A percentile compares a stretch with the other conserved stretches of the same genome.
phyloP scores from a whole-genome alignment of 2,888 invertebrate species.

The Megastigmus dorsalis region DNA sequence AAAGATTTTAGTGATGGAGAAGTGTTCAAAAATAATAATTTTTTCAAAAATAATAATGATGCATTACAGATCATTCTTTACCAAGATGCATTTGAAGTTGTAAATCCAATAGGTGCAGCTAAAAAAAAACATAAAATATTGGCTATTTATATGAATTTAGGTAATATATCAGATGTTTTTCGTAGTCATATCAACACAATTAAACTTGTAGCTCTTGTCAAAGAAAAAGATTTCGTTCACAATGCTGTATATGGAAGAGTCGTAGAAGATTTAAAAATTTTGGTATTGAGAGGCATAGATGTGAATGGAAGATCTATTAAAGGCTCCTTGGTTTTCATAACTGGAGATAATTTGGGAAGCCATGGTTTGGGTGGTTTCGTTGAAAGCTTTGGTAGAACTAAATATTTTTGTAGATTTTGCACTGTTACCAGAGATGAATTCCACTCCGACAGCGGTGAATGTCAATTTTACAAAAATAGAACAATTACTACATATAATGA shows the following conservation, averaged over 20 bases:
- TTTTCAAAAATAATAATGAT: conserved; percentile 33
- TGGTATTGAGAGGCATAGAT: conserved; percentile 54
- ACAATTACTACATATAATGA: neutral
- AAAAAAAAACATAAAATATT: conserved; percentile 62
- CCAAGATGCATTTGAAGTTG: conserved; percentile 64
- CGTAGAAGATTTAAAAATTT: conserved; percentile 57
- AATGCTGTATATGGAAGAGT: conserved; percentile 50
- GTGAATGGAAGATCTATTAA: conserved; percentile 41
- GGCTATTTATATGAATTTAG: conserved; percentile 61
- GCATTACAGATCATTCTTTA: conserved; percentile 58
- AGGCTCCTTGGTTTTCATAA: conserved; percentile 57
- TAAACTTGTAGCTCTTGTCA: conserved; percentile 61
- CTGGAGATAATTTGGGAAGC: conserved; percentile 53
- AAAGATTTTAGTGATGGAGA: conserved; percentile 44
- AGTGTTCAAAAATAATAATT: conserved; percentile 35
- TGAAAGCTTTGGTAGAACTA: conserved; percentile 59
- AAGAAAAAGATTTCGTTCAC: conserved; percentile 55
- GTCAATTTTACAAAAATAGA: neutral
- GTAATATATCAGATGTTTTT: conserved; percentile 58
- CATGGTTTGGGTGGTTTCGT: conserved; percentile 63
- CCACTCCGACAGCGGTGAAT: neutral
- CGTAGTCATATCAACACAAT: conserved; percentile 59
- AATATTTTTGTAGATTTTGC: conserved; percentile 61
- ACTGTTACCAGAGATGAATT: neutral
- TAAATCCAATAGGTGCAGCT: conserved; percentile 62